Evolutionary conservation across 2,113 vertebrate species (phyloP), one percentile per base, ranked within the genome.

Genomic region (Symphodus melops): DNA sequence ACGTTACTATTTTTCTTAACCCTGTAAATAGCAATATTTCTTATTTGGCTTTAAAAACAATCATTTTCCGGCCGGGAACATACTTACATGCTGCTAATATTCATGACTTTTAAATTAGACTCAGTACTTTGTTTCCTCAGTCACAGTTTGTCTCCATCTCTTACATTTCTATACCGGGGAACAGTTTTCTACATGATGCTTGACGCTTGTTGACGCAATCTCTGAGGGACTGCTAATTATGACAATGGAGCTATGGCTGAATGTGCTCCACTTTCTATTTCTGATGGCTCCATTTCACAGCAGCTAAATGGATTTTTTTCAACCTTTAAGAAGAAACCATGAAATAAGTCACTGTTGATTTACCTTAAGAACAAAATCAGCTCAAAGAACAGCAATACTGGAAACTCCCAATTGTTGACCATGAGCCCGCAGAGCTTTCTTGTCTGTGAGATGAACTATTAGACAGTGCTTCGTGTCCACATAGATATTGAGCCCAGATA

Each of bases 221-320:
- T 71, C 81, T 36, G 23, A 68, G 76, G 81, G 72, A 79, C 51
- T 52, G 25, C 72, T 86, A 81, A 89, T 87, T 83, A 71, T 82
- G 66, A 85, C 46, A 66, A 42, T 54, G 60, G 65, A 68, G 53
- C 57, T 58, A 39, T 44, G 69, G 72, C 71, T 75, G 42, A 71
- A 53, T 46, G 23, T 77, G 88, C 63, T 87, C 90, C 81, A 85
- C 11, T 88, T 90, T 70, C 87, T 89, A 89, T 88, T 88, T 71
- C 77, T 78, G 83, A 86, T 42, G 33, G 63, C 63, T 84, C 72
- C 42, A 75, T 77, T 87, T 86, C 63, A 13, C 75, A 68, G 58
- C 63, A 16, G 60, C 51, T 41, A 57, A 72, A 63, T 5, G 42
- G 42, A 68, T 59, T 21, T n/a, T n/a, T n/a, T n/a, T 3, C 14